Base-by-base conservation (phyloP, 1,140 invertebrate genomes). In the Zaprionus taronus region DNA sequence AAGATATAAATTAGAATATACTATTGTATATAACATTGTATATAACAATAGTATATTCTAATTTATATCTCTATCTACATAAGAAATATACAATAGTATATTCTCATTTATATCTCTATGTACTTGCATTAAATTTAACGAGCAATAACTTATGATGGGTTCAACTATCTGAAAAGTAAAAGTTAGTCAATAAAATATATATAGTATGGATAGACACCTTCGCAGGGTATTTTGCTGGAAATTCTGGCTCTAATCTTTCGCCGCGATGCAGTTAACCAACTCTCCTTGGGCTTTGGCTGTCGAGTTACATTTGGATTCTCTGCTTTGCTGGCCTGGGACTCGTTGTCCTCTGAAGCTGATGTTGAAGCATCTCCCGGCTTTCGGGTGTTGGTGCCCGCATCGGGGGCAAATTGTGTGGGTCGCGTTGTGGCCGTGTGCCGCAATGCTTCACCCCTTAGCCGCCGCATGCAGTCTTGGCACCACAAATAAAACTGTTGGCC, bases 361-460 rank as follows among this genome's bases (percentile, higher is more conserved):
- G 51, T 3, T 20, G 51, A 3, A 34, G 17, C 2, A 14, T 73
- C 44, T 1, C 56, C 49, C 15, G 38, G 36, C 4, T 9, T 17
- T 1, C 51, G 15, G 0, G 73, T 76, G 17, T 47, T 76, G 1
- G 61, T 76, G 56, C 26, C 55, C 0, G 14, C 81, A 20, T 70
- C 72, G 6, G 72, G 47, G 7, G 49, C n/a, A 31, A 77, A 64
- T 7, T 56, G 36, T 28, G 44, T 61, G 9, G 85, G 85, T 56
- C 70, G 56, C n/a, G 81, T 90, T 17, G 85, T 69, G 12, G 85
- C 85, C 15, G 81, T 89, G 26, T 83, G 79, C 2, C 81, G 70
- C 17, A 91, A 26, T 0, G 77, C 51, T 49, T 85, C 69, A 0
- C 79, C 55, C n/a, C 72, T 79, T 69, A 89, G 2, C 49, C 57